phyloP scores from a whole-genome alignment of 2,888 invertebrate genomes.

The Drosophila melanosoma region DNA sequence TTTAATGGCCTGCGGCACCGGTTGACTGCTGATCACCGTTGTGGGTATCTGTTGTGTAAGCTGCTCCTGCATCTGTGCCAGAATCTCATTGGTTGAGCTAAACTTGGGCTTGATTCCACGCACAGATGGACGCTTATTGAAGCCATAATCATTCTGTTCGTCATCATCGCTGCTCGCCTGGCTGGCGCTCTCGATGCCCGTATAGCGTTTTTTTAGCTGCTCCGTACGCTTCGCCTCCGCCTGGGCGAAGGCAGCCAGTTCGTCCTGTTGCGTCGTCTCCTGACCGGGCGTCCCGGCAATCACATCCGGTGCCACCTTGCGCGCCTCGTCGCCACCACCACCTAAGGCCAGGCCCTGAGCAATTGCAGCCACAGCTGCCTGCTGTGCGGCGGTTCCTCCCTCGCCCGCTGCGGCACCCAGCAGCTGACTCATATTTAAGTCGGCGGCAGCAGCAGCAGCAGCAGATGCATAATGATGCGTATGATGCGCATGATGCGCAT shows the following conservation, averaged over 20 bases:
- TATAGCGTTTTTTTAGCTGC: conserved; percentile 90
- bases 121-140: conserved; percentile 94
- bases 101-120: conserved; percentile 95
- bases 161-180: conserved; percentile 87
- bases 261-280: conserved; percentile 88
- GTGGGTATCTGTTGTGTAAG: conserved; percentile 84
- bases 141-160: conserved; percentile 95
- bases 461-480: conserved; percentile 64
- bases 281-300: conserved; percentile 88
- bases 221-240: conserved; percentile 94
- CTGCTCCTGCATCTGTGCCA: conserved; percentile 92
- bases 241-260: conserved; percentile 93
- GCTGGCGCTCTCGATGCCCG: conserved; percentile 85
- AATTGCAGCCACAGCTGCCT: conserved; percentile 56
- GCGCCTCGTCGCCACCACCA: conserved; percentile 85
- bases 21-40: conserved; percentile 73
- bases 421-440: conserved; percentile 87
- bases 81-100: conserved; percentile 91
- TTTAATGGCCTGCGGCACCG: conserved; percentile 79
- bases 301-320: conserved; percentile 90
- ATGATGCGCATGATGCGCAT: conserved; percentile 58
- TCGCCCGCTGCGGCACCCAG: conserved; percentile 60
- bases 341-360: conserved; percentile 53
- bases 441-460: conserved; percentile 86
- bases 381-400: conserved; percentile 54